Evolutionary conservation across 2,888 invertebrate species (phyloP).

Genomic region (Agrilus mali): DNA sequence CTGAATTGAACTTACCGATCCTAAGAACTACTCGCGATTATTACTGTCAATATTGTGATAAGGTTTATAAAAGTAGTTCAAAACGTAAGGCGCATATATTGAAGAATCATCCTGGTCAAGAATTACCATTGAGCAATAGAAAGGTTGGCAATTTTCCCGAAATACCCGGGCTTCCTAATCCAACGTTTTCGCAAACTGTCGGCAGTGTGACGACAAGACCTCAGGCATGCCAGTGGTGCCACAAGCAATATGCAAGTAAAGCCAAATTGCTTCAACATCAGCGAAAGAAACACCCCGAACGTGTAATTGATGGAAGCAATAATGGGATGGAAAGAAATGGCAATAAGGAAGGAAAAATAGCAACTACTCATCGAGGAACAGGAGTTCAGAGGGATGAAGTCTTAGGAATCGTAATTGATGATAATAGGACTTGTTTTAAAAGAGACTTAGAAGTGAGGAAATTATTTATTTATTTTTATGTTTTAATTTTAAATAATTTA

Average conservation of each 20-base stretch:
- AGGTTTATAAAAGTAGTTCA: slow-evolving; percentile 70
- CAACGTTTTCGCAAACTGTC: slow-evolving; percentile 56
- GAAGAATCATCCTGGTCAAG: slow-evolving; percentile 71
- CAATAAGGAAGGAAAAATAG: slow-evolving; percentile 4
- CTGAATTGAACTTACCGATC: slow-evolving; percentile 66
- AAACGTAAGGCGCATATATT: slow-evolving; percentile 73
- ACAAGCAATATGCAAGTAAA: slow-evolving; percentile 77
- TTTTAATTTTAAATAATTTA: neutral
- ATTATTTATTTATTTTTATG: neutral
- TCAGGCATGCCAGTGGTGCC: slow-evolving; percentile 66
- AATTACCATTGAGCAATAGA: slow-evolving; percentile 43
- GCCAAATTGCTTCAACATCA: slow-evolving; percentile 59
- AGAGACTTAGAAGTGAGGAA: slow-evolving; percentile 6
- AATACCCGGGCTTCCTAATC: slow-evolving; percentile 39
- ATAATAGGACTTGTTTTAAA: slow-evolving; percentile 3
- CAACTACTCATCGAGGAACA: slow-evolving; percentile 2
- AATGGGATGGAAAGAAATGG: slow-evolving; percentile 4
- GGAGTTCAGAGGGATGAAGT: slow-evolving; percentile 2
- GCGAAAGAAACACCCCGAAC: slow-evolving; percentile 46
- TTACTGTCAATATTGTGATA: slow-evolving; percentile 75
- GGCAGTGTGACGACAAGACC: slow-evolving; percentile 59
- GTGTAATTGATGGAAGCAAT: slow-evolving; percentile 20
- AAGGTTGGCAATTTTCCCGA: slow-evolving; percentile 21
- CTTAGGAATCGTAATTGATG: slow-evolving; percentile 6
- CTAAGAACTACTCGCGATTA: slow-evolving; percentile 64